These are phyloP conservation scores for Seriola rivoliana DNA, from an alignment of 2,113 vertebrate genomes.

Conservation along the genomic window DNA sequence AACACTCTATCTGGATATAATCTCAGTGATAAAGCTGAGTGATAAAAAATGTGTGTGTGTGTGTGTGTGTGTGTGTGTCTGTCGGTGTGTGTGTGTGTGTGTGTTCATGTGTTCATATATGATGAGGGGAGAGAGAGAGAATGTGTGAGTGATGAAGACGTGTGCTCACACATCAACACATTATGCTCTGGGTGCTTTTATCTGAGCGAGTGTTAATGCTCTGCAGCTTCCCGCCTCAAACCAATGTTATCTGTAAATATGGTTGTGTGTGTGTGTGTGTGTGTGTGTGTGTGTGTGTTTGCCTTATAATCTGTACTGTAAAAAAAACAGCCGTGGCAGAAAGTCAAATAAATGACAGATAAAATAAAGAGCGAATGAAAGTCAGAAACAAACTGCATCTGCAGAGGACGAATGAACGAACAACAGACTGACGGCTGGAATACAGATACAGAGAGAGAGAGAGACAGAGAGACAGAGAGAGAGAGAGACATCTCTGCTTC, in stretches of 20 bases:
- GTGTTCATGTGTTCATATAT: no score
- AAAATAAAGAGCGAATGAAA: slow-evolving; percentile 36
- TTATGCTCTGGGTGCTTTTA: background rate
- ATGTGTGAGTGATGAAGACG: no score
- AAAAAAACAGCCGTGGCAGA: slow-evolving; percentile 3
- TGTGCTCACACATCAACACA: no score
- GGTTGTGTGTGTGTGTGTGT: slow-evolving; percentile 9
- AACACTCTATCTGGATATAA: no score
- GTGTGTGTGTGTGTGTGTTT: background rate
- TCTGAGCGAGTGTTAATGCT: background rate
- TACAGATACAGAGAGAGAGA: no score
- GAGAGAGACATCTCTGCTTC: no score
- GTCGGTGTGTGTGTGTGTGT: no score
- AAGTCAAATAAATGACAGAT: slow-evolving; percentile 37
- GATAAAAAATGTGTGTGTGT: no score
- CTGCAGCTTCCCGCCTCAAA: slow-evolving; percentile 16
- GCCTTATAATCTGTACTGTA: background rate
- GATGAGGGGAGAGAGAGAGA: no score
- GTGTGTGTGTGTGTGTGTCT: no score
- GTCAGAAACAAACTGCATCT: slow-evolving; percentile 3
- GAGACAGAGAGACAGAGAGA: no score
- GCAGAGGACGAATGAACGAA: slow-evolving; percentile 1
- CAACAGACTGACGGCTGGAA: background rate
- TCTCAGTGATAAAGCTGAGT: no score
- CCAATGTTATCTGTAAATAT: background rate